Conservation (phyloP, 2,113 vertebrate species). For the Neoarius graeffei region DNA sequence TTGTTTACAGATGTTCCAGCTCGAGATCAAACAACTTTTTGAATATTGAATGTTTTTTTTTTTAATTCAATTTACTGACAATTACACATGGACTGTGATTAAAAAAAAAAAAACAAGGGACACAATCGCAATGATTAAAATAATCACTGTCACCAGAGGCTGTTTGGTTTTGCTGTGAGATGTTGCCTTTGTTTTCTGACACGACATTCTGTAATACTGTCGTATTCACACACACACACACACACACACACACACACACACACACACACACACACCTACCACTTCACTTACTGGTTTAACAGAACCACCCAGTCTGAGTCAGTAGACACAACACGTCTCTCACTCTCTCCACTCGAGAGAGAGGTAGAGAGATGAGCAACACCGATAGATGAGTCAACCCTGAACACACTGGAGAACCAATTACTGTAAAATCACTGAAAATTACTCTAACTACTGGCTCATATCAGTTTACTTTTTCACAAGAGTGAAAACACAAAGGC, state of each 20-base stretch:
- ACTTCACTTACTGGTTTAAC: conserved; percentile 14
- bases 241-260: conserved; percentile 6
- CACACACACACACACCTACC: conserved; percentile 21
- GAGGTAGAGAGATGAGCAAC: conserved; percentile 37
- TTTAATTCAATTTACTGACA: neutral
- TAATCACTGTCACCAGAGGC: neutral
- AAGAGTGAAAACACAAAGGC: neutral
- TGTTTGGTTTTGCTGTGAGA: neutral
- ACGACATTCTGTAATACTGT: neutral
- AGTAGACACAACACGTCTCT: conserved; percentile 33
- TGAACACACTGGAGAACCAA: neutral
- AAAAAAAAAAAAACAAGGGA: no score
- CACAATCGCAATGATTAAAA: neutral
- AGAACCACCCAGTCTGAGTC: conserved; percentile 39
- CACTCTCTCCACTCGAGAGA: conserved; percentile 27
- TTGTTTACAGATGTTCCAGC: neutral
- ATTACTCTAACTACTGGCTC: neutral
- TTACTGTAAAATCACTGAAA: conserved; percentile 4
- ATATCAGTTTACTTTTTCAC: neutral
- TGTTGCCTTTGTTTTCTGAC: neutral
- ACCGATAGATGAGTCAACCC: conserved; percentile 14
- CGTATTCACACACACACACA: neutral
- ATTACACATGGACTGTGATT: neutral
- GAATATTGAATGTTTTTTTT: neutral
- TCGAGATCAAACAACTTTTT: neutral